Base-by-base conservation (phyloP, 2,797 vertebrate genomes). In the Diplodus sargus region DNA sequence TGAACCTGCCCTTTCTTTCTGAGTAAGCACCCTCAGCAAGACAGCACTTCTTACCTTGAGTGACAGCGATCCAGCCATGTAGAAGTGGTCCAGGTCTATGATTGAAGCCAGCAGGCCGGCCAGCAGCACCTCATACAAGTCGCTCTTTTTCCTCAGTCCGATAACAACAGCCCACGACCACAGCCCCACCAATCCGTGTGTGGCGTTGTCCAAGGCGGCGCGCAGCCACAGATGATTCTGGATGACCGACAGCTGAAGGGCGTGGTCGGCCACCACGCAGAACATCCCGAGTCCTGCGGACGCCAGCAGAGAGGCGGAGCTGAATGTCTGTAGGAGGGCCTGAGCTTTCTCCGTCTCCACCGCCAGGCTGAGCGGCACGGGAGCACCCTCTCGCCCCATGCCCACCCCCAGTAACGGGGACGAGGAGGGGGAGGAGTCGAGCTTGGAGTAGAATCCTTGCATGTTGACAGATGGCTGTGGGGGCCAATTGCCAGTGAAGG, bases 111-210 rank as follows among this genome's bases (percentile, higher is more conserved):
- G 95, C 65, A 98, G 96, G 7, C 97, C 97, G 7, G 98, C 98
- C 82, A 99, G 92, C 34, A 96, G 85, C 22, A 97, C 95, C 91
- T 99, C 98, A 71, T 96, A 97, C 76, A 97, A 87, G 82, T 99
- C 97, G 25, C 96, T 97, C 92, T 93, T 98, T 91, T 98, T 99
- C 91, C 95, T 95, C 65, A 98, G 92, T 77, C 98, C 97, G 49
- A 95, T 95, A 56, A 99, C 97, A 25, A 98, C 94, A 0, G 97
- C 97, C 98, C 97, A 99, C 0, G 98, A 98, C 97, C 98, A 99
- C 91, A 98, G 94, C 56, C 97, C 97, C 17, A 99, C 95, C 51
- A 97, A 51, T 0, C 96, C 96, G 0, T 99, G 98, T 1, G 96
- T 95, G 1, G 94, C 94, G 34, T 97, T 99, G 92, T 99, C 98